Evolutionary conservation across 2,888 invertebrate species (phyloP), one percentile per base, ranked within the genome.

Genomic region (Cheilosia pagana): DNA sequence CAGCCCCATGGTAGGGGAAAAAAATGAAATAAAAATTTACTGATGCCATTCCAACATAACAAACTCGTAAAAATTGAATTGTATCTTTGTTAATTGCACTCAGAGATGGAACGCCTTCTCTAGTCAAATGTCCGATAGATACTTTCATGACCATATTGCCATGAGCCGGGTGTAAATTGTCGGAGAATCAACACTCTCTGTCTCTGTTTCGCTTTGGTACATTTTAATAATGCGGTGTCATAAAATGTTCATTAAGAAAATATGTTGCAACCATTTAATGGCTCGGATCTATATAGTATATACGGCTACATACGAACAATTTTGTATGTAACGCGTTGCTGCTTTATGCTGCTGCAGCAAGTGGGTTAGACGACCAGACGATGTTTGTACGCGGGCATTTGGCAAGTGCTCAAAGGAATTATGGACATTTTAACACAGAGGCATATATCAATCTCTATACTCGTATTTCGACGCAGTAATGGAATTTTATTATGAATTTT

Each of bases 171-270:
- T 45, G 53, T 43, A 63, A 45, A 28, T 57, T 57, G 68, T 62
- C 45, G 45, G 68, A 25, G 25, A 59, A 45, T 76, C 50, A 70
- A 77, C 62, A 74, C 53, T 55, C 53, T 21, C 55, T 23, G 55
- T 21, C 43, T 25, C 48, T 16, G 25, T 21, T 41, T 31, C 5
- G 23, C 63, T 74, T 57, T 35, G 55, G 55, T 63, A 74, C 52
- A 65, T 72, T 79, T 82, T 71, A 60, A 82, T 75, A 75, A 75
- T 78, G 78, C 57, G 78, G 75, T 72, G 81, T 87, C 86, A 87
- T 88, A 87, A 88, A 87, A 87, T 87, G 86, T 88, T 88, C 87
- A 88, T 88, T 88, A 88, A 88, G 88, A 87, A 87, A 88, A 88
- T 88, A 87, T 87, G 87, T 87, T 88, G 87, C 87, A 87, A 87